phyloP scores from a whole-genome alignment of 1,140 invertebrate genomes.

The Euwallacea similis region DNA sequence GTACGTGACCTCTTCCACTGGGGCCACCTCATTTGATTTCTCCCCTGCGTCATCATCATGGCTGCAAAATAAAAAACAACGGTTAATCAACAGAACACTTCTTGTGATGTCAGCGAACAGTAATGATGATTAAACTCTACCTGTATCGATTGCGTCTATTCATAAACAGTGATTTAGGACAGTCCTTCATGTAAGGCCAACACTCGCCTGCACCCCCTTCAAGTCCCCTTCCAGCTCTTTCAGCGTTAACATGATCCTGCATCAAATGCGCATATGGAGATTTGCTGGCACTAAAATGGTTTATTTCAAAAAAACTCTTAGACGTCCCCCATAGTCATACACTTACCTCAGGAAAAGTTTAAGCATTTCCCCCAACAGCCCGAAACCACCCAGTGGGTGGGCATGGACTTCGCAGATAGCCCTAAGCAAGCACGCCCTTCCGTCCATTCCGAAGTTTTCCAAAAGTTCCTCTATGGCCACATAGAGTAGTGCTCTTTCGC shows the following conservation, averaged over 20 bases:
- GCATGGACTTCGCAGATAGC: slow-evolving; percentile 86
- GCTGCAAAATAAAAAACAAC: no score
- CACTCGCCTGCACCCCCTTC: slow-evolving; percentile 70
- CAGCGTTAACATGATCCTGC: slow-evolving; percentile 76
- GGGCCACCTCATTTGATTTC: no score
- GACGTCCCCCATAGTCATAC: not conserved
- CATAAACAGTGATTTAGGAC: slow-evolving; percentile 78
- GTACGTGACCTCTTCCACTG: no score
- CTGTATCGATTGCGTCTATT: slow-evolving; percentile 67
- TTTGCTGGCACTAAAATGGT: slow-evolving; percentile 68
- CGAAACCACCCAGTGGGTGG: slow-evolving; percentile 73
- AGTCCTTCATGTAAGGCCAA: slow-evolving; percentile 79
- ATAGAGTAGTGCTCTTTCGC: slow-evolving; percentile 76
- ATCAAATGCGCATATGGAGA: slow-evolving; percentile 74
- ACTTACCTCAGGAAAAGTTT: slow-evolving; percentile 79
- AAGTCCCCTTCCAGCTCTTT: slow-evolving; percentile 69
- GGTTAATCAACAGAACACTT: no score
- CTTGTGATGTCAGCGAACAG: no score
- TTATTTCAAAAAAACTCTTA: not conserved
- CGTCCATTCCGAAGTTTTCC: slow-evolving; percentile 74
- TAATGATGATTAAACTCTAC: slow-evolving; percentile 45
- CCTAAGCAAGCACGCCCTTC: slow-evolving; percentile 76
- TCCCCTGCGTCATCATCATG: no score
- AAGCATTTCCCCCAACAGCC: slow-evolving; percentile 75
- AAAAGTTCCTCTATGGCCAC: slow-evolving; percentile 75